Conservation (phyloP, 2,797 vertebrate species). For the Falco novaeseelandiae region DNA sequence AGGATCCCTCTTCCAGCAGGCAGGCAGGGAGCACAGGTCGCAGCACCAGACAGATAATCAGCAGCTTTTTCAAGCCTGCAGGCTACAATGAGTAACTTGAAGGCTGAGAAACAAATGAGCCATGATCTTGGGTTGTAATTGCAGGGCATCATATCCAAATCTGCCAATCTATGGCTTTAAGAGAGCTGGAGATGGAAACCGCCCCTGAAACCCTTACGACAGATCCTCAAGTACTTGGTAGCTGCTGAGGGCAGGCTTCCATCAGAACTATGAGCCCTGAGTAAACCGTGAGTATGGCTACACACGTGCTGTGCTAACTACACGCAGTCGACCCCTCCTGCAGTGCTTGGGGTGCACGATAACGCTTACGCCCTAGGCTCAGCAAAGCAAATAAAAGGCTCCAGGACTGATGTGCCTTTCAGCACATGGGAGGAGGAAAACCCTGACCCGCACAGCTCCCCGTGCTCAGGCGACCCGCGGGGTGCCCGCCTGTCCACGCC, state of each 20-base stretch:
- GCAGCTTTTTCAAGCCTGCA: not conserved
- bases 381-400: not conserved
- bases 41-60: not conserved
- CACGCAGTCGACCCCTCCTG: no score
- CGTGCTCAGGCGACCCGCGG: not conserved
- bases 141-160: not conserved
- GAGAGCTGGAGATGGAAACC: not conserved
- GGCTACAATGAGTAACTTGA: not conserved
- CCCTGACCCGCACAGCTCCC: not conserved
- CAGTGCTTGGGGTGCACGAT: accelerated
- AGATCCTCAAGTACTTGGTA: not conserved
- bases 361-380: not conserved
- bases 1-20: not conserved
- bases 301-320: accelerated
- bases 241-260: not conserved
- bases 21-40: not conserved
- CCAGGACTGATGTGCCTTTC: not conserved
- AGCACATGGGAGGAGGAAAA: not conserved
- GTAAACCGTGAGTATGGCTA: not conserved
- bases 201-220: not conserved
- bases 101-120: not conserved
- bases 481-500: not conserved
- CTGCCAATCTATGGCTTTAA: not conserved
- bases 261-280: not conserved
- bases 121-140: not conserved